Base-by-base conservation (phyloP, 2,797 vertebrate species). In the Thaleichthys pacificus region DNA sequence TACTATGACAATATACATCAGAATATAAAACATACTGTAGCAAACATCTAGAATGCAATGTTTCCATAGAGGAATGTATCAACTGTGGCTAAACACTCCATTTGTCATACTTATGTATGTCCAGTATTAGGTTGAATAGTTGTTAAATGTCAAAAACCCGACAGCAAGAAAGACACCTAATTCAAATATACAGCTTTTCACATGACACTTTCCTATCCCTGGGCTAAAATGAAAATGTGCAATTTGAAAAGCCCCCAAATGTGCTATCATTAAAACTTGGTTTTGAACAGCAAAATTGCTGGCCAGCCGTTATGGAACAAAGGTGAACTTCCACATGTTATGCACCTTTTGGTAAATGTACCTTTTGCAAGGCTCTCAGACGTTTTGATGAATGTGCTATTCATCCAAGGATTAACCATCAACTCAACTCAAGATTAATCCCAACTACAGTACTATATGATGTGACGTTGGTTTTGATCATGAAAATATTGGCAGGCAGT, bases 381-480 rank as follows among this genome's bases (percentile, higher is more conserved):
- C 42, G 38, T 62, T 79, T 54, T 17, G 19, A 65, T 80, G 69
- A 75, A 54, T 82, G 63, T 69, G 35, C 32, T 58, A 80, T 64
- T 64, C 51, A 74, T 76, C 57, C 68, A 74, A 69, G 74, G 78
- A 69, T 77, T 69, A 71, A 66, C 78, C 69, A 71, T 81, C 32
- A 66, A 81, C 69, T 72, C 85, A 81, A 79, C 77, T 85, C 74
- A 82, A 35, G 32, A 35, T 35, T 35, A 35, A 67, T 70, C 72
- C 61, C 74, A 81, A 66, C 79, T 79, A 76, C 77, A 63, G 68
- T 71, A 74, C 87, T 70, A 71, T 74, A 75, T 82, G 80, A 84
- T 38, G 38, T 54, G 73, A 54, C n/a, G 14, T 47, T 67, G 71
- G 69, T 76, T 70, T 66, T 35, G 54, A 77, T 68, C 62, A 57